Conservation (phyloP, 2,888 invertebrate genomes). For the Cartodere bifasciata region DNA sequence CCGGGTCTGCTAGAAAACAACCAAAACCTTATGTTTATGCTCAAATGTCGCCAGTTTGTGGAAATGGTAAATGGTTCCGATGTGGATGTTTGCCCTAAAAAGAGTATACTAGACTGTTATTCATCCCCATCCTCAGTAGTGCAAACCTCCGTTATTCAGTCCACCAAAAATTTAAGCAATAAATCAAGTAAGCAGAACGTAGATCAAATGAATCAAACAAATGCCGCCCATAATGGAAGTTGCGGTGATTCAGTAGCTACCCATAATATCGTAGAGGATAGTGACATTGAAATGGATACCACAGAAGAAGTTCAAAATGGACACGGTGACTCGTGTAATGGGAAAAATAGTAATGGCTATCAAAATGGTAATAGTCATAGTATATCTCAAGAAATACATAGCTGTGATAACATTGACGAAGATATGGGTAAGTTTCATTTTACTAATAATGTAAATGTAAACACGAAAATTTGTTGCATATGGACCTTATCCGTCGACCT, state of each 20-base stretch:
- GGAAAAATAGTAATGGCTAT: slow-evolving; percentile 38
- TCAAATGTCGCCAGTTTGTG: slow-evolving; percentile 96
- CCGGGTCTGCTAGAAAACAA: slow-evolving; percentile 88
- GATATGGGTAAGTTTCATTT: slow-evolving; percentile 60
- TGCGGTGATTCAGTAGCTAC: slow-evolving; percentile 27
- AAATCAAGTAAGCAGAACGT: slow-evolving; percentile 20
- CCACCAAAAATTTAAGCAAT: slow-evolving; percentile 46
- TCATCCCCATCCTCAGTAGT: slow-evolving; percentile 40
- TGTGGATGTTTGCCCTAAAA: slow-evolving; percentile 44
- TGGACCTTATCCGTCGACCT: no score
- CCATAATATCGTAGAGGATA: slow-evolving; percentile 34
- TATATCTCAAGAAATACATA: slow-evolving; percentile 26
- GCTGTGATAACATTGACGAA: slow-evolving; percentile 57
- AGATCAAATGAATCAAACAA: slow-evolving; percentile 43
- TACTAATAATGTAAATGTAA: no score
- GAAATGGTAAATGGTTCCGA: slow-evolving; percentile 95
- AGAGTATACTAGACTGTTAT: slow-evolving; percentile 26
- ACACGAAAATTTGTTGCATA: no score
- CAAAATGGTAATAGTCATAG: slow-evolving; percentile 44
- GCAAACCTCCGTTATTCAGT: slow-evolving; percentile 73
- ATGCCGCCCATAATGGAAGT: slow-evolving; percentile 36
- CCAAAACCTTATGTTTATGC: slow-evolving; percentile 82
- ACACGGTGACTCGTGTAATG: slow-evolving; percentile 21
- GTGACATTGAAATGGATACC: slow-evolving; percentile 43
- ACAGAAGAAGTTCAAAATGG: slow-evolving; percentile 34